A percentile compares a stretch with the other conserved stretches of the same genome.
These are phyloP conservation scores for Metaphire vulgaris DNA, from an alignment of 1,140 invertebrate genomes.

Conservation along the genomic window DNA sequence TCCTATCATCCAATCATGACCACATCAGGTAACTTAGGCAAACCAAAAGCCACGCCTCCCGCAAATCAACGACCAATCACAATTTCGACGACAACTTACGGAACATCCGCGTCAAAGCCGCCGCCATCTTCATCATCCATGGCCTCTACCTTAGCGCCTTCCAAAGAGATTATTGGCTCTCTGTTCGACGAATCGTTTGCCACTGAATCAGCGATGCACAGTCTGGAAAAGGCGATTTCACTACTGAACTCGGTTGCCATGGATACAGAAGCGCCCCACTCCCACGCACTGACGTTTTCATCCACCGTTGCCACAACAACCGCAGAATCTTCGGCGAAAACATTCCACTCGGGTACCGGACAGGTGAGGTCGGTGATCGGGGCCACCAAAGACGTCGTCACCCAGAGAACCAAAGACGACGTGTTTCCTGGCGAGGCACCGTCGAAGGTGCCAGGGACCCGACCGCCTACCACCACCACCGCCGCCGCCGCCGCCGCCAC, in stretches of 20 bases:
- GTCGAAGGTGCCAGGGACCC: neutral
- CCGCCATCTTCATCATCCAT: too few relatives aligned
- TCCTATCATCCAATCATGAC: neutral
- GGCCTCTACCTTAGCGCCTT: neutral
- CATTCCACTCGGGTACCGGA: neutral
- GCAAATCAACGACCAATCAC: slow-evolving; percentile 1
- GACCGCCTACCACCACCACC: neutral
- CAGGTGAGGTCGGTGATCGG: neutral
- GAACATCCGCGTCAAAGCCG: too few relatives aligned
- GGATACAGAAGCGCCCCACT: neutral
- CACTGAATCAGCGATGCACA: too few relatives aligned
- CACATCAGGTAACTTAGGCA: neutral
- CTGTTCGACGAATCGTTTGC: too few relatives aligned
- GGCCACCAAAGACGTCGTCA: neutral
- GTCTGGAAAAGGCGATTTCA: neutral
- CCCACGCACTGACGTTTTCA: neutral
- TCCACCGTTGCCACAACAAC: neutral
- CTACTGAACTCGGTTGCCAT: neutral
- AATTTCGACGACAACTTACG: neutral
- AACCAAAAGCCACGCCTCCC: neutral
- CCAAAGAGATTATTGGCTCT: too few relatives aligned
- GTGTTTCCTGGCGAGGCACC: too few relatives aligned
- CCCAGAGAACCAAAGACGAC: too few relatives aligned
- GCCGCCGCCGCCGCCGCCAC: neutral
- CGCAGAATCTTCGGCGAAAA: neutral